phyloP scores from a whole-genome alignment of 2,797 vertebrate genomes.

The Masticophis lateralis region DNA sequence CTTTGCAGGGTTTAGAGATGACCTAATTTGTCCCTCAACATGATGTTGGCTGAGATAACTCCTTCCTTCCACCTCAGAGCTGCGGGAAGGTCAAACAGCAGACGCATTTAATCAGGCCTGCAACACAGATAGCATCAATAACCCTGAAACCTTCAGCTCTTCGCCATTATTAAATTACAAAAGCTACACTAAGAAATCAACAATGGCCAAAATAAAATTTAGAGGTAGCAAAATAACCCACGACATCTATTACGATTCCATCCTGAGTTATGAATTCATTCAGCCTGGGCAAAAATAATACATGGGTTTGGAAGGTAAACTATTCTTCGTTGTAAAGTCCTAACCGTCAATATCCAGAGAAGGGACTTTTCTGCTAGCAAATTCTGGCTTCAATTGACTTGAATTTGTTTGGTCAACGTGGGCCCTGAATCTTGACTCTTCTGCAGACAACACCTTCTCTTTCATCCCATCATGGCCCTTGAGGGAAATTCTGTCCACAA shows the following conservation, averaged over 20 bases:
- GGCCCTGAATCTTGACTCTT: neutral
- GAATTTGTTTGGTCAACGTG: neutral
- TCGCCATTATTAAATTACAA: conserved; percentile 10
- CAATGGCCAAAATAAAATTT: conserved; percentile 51
- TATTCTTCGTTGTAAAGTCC: neutral
- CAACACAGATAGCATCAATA: conserved; percentile 20
- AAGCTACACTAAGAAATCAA: conserved; percentile 54
- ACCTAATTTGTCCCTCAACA: neutral
- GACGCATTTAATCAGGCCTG: conserved; percentile 52
- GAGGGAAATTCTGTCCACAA: neutral
- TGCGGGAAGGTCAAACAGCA: neutral
- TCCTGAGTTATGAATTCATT: conserved; percentile 46
- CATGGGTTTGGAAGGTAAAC: fast-evolving
- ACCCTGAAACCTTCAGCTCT: neutral
- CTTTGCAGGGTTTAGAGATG: neutral
- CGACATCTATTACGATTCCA: conserved; percentile 42
- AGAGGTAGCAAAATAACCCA: conserved; percentile 55
- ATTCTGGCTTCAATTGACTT: neutral
- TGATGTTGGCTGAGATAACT: neutral
- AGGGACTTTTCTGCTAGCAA: neutral
- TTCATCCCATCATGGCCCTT: neutral
- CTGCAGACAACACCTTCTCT: neutral
- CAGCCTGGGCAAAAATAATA: conserved; percentile 39
- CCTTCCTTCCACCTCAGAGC: neutral
- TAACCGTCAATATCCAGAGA: neutral